Base-by-base conservation (phyloP, 2,113 vertebrate species). In the Danio rerio region DNA sequence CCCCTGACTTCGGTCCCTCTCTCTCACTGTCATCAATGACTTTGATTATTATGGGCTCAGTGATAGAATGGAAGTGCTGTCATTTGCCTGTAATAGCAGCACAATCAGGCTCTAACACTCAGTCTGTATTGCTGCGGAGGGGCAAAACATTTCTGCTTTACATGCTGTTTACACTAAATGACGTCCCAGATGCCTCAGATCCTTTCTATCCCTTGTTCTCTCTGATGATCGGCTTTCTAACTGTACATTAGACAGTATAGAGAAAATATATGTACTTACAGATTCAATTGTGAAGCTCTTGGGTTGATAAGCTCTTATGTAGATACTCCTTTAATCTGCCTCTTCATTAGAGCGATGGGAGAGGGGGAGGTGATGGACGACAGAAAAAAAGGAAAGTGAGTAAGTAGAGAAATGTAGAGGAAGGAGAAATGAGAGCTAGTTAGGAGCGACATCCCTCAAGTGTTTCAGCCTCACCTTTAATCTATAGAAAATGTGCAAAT, bases 71-170 rank as follows among this genome's bases (percentile, higher is more conserved):
- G 90, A 92, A 93, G 92, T 92, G 90, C 91, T 90, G 88, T 88
- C 90, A 93, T 93, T 94, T 93, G 90, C 88, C 88, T 88, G 90
- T 94, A 93, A 93, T 93, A 91, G 92, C 89, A 86, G 84, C 88
- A 90, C 92, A 94, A 94, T 94, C 93, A 92, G 87, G 83, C 85
- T 89, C 88, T 90, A 89, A 91, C 53, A 43, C 62, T 76, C 52
- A 52, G 9, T 77, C 58, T 77, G 71, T 81, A 75, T 69, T 77
- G 72, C 90, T 90, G 84, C 71, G 75, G 8, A 58, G 70, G 88
- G 80, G 88, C 74, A 82, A 84, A 88, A 89, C 85, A 83, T 88
- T 45, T 83, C 83, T 84, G 80, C 88, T 93, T 93, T 91, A 88
- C 89, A 91, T 92, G 86, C 75, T 86, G 86, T 63, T n/a, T 84